Percentiles rank a stretch among this genome's conserved stretches.
Conservation (phyloP, 2,888 invertebrate species). For the Thysanoteuthis rhombus region DNA sequence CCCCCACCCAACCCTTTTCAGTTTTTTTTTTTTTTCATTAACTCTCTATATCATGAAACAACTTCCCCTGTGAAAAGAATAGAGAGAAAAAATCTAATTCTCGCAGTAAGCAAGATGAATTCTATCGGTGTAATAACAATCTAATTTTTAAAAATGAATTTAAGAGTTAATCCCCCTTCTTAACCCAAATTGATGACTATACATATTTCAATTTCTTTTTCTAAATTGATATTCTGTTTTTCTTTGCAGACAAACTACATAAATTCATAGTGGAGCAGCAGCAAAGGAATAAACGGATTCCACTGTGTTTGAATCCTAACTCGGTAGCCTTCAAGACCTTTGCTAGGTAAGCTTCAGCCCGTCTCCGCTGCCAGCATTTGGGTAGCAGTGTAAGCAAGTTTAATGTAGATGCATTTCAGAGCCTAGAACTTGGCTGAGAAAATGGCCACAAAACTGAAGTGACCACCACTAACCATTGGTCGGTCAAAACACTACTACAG, state of each 20-base stretch:
- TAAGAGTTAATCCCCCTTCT: too few species aligned
- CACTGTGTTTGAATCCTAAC: slow-evolving; percentile 99
- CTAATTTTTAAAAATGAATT: too few species aligned
- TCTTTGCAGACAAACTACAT: slow-evolving; percentile 93
- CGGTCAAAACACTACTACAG: neutral
- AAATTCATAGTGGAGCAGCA: slow-evolving; percentile 98
- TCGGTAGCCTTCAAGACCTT: slow-evolving; percentile 99
- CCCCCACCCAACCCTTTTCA: too few species aligned
- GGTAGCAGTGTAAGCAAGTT: neutral
- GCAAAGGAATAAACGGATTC: slow-evolving; percentile 89
- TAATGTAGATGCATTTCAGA: neutral
- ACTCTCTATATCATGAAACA: too few species aligned
- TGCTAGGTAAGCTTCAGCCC: slow-evolving; percentile 83
- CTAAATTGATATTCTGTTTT: slow-evolving; percentile 30
- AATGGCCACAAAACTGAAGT: neutral
- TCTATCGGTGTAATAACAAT: too few species aligned
- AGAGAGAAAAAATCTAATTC: too few species aligned
- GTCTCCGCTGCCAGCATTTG: neutral
- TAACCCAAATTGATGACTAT: too few species aligned
- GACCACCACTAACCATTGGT: neutral
- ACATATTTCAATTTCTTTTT: neutral
- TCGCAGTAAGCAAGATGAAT: too few species aligned
- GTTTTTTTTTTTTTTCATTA: too few species aligned
- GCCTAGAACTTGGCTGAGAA: neutral
- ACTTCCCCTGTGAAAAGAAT: too few species aligned